A percentile compares a stretch with the other conserved stretches of the same genome.
These are phyloP conservation scores for Heliconius aoede DNA, from an alignment of 2,888 invertebrate species.

Conservation along the genomic window DNA sequence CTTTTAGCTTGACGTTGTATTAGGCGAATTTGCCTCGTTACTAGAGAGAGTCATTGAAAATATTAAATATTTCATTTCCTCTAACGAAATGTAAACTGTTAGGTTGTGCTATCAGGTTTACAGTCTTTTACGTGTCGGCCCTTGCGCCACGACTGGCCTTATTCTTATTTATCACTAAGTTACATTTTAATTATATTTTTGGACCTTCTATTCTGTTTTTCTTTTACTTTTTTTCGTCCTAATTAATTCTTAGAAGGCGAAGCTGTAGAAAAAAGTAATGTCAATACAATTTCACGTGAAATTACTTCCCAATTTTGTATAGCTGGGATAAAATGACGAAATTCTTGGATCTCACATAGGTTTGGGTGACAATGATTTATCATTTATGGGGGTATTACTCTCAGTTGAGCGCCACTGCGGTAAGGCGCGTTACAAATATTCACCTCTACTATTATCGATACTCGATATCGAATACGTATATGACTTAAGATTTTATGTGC, in stretches of 20 bases:
- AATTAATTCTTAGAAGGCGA: background rate
- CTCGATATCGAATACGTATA: constrained; percentile 6
- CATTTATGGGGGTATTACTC: constrained; percentile 56
- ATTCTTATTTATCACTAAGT: background rate
- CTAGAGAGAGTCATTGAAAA: too few relatives aligned
- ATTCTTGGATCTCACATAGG: constrained; percentile 38
- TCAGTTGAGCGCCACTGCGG: constrained; percentile 48
- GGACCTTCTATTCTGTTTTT: background rate
- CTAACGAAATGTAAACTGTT: too few relatives aligned
- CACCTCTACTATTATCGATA: constrained; percentile 3
- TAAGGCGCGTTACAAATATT: constrained; percentile 58
- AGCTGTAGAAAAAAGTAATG: constrained; percentile 8
- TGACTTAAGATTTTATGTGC: background rate
- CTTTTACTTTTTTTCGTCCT: background rate
- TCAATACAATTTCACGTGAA: constrained; percentile 14
- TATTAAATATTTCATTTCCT: too few relatives aligned
- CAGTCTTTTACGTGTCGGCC: too few relatives aligned
- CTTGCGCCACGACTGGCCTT: too few relatives aligned
- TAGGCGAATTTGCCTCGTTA: too few relatives aligned
- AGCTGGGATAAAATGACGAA: constrained; percentile 29
- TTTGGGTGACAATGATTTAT: constrained; percentile 60
- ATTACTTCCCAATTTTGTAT: constrained; percentile 11
- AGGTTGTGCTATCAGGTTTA: too few relatives aligned
- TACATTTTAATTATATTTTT: background rate
- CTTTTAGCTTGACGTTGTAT: too few relatives aligned